These are phyloP conservation scores for Romanogobio albipinnatus DNA, from an alignment of 2,113 vertebrate genomes.

Conservation along the genomic window DNA sequence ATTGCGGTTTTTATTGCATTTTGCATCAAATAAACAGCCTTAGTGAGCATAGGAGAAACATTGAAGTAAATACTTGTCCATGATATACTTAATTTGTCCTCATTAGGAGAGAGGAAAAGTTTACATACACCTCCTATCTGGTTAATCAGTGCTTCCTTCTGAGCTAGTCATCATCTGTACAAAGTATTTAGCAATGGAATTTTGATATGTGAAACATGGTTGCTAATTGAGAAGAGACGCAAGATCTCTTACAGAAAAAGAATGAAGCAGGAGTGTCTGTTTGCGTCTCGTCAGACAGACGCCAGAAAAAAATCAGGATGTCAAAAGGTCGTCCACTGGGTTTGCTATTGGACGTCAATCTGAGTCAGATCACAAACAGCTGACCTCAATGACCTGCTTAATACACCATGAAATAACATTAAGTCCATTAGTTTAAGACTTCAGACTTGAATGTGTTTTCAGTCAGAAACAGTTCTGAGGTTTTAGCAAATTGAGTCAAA, in stretches of 20 bases:
- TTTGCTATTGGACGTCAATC: constrained; percentile 23
- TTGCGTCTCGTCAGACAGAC: constrained; percentile 30
- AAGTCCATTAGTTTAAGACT: not conserved
- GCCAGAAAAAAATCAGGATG: constrained; percentile 42
- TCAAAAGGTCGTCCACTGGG: constrained; percentile 13
- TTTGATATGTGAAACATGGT: constrained; percentile 28
- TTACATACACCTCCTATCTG: not conserved
- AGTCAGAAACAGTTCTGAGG: not conserved
- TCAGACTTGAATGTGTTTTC: not conserved
- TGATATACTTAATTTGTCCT: not conserved
- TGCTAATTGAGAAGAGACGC: constrained; percentile 39
- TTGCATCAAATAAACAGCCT: not conserved
- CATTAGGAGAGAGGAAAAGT: not conserved
- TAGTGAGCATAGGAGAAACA: not conserved
- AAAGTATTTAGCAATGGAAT: constrained; percentile 53
- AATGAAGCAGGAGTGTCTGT: constrained; percentile 6
- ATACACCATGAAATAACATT: constrained; percentile 21
- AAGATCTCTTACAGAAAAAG: not conserved
- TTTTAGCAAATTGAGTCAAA: constrained; percentile 1
- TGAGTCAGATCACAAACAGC: constrained; percentile 9
- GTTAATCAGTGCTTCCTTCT: not conserved
- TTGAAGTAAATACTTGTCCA: not conserved
- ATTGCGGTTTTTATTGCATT: not conserved
- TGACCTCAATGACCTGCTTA: not conserved
- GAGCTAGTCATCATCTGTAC: constrained; percentile 14